Conservation (phyloP, 2,888 invertebrate genomes). For the Uropetala carovei region DNA sequence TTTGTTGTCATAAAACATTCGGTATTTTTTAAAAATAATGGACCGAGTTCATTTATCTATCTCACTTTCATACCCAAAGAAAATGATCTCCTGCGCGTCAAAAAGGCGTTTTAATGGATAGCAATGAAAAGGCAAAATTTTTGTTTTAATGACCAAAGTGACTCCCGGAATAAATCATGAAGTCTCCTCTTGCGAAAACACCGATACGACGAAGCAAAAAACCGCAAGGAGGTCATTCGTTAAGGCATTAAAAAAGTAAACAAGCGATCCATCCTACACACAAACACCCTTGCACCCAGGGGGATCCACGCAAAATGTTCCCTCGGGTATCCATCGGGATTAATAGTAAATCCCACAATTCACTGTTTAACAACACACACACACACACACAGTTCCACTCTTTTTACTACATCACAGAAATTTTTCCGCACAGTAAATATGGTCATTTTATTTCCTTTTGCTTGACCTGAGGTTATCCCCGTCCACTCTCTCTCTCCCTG, state of each 20-base stretch:
- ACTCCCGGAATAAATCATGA: conserved; percentile 11
- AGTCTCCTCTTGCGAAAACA: background rate
- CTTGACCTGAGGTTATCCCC: background rate
- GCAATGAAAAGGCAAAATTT: background rate
- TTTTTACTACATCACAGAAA: background rate
- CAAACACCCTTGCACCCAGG: background rate
- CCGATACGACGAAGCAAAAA: conserved; percentile 1
- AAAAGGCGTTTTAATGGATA: background rate
- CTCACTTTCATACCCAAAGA: conserved; percentile 19
- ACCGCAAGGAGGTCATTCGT: conserved; percentile 49
- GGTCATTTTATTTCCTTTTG: conserved; percentile 1
- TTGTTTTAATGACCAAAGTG: conserved; percentile 34
- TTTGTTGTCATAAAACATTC: too few species aligned
- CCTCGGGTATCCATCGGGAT: background rate
- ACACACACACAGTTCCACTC: background rate
- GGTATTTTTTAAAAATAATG: too few species aligned
- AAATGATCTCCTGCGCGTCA: background rate
- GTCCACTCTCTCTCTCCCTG: background rate
- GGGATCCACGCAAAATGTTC: background rate
- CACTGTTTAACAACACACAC: conserved; percentile 32
- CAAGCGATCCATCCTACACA: background rate
- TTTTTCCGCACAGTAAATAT: conserved; percentile 22
- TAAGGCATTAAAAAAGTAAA: conserved; percentile 6
- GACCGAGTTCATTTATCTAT: conserved; percentile 1
- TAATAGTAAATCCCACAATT: conserved; percentile 51